Evolutionary conservation across 2,888 invertebrate genomes (phyloP).

Genomic region (Blera fallax): DNA sequence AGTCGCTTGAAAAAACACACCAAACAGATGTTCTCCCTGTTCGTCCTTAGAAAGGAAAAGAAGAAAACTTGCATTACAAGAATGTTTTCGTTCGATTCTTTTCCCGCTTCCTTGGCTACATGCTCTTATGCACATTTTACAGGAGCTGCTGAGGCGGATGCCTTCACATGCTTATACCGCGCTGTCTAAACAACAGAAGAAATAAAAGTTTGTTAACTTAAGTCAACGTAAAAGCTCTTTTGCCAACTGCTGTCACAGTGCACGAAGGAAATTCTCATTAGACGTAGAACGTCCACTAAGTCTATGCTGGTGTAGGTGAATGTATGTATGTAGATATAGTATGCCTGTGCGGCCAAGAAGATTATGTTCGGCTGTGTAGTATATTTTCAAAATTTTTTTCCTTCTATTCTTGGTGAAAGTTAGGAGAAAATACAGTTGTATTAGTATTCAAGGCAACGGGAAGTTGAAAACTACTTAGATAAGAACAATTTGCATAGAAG

Average conservation of each 20-base stretch:
- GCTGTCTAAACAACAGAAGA: conserved; percentile 44
- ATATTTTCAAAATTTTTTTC: conserved; percentile 14
- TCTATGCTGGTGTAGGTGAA: conserved; percentile 1
- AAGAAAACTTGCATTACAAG: conserved; percentile 42
- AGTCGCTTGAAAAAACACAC: conserved; percentile 37
- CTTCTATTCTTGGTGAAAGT: conserved; percentile 30
- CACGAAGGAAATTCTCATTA: conserved; percentile 64
- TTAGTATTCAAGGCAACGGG: conserved; percentile 37
- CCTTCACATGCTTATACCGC: conserved; percentile 56
- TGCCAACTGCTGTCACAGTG: conserved; percentile 65
- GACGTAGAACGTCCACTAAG: conserved; percentile 53
- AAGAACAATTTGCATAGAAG: conserved; percentile 69
- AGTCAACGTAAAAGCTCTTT: conserved; percentile 67
- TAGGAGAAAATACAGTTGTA: conserved; percentile 42
- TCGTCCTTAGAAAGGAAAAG: neutral
- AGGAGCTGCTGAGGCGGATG: neutral
- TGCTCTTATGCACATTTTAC: conserved; percentile 6
- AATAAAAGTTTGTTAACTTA: conserved; percentile 65
- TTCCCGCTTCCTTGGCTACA: neutral
- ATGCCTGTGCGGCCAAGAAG: conserved; percentile 29
- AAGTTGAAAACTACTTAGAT: conserved; percentile 68
- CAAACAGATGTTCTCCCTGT: conserved; percentile 53
- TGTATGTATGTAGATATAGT: too few species aligned
- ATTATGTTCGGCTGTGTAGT: conserved; percentile 35
- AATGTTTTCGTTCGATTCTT: conserved; percentile 36